Conservation (phyloP, 2,797 vertebrate species). For the Rhinoraja longicauda region DNA sequence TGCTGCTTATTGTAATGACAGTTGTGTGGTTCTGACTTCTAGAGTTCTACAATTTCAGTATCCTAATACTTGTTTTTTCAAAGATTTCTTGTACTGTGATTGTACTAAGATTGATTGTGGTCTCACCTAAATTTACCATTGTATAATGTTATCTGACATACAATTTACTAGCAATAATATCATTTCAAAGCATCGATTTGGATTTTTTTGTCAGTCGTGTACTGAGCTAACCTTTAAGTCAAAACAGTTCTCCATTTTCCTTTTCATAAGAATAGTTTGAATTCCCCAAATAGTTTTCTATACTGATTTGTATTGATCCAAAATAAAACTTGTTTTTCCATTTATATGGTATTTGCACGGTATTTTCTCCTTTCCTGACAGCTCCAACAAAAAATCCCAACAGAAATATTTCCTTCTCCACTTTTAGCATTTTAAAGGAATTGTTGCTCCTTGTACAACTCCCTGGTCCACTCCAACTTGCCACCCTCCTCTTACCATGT, state of each 20-base stretch:
- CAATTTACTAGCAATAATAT: too few relatives aligned
- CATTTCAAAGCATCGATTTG: too few relatives aligned
- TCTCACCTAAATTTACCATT: not conserved
- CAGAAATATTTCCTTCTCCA: too few relatives aligned
- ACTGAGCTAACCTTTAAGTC: not conserved
- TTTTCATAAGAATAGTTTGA: too few relatives aligned
- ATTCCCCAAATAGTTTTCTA: not conserved
- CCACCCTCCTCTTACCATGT: too few relatives aligned
- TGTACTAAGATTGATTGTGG: not conserved
- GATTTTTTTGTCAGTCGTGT: not conserved
- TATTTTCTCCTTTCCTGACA: not conserved
- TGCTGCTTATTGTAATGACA: not conserved
- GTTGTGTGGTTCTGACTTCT: not conserved
- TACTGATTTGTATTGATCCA: not conserved
- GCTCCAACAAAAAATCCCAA: too few relatives aligned
- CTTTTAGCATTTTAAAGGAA: too few relatives aligned
- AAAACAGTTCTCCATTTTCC: not conserved
- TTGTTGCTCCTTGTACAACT: too few relatives aligned
- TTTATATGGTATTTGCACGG: too few relatives aligned
- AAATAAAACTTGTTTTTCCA: not conserved
- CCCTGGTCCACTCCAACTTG: too few relatives aligned
- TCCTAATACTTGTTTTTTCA: not conserved
- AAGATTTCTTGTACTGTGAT: not conserved
- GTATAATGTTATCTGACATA: too few relatives aligned
- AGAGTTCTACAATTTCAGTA: not conserved